A percentile compares a stretch with the other conserved stretches of the same genome.
These are phyloP conservation scores for Limonius californicus DNA, from an alignment of 1,140 invertebrate genomes.

Conservation along the genomic window DNA sequence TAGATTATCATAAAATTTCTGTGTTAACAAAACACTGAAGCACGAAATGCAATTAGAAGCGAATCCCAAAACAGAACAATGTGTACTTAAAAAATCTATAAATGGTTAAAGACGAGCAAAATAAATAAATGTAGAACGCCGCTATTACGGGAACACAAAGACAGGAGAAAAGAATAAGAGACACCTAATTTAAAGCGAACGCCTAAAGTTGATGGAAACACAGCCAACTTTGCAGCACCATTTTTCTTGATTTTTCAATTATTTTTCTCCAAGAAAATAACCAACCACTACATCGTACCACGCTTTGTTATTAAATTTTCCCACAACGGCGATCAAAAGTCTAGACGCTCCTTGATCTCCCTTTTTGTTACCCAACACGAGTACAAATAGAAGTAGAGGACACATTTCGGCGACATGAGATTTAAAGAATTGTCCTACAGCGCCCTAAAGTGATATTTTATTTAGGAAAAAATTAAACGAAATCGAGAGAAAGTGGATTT, in stretches of 20 bases:
- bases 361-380: too few species aligned
- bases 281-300: background rate
- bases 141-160: background rate
- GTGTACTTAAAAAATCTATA: background rate
- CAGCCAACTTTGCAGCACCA: background rate
- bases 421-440: background rate
- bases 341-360: background rate
- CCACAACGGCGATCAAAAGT: background rate
- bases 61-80: too few species aligned
- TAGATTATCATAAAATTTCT: too few species aligned
- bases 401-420: background rate
- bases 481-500: constrained; percentile 7
- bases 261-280: background rate
- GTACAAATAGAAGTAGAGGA: background rate
- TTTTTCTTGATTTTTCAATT: background rate
- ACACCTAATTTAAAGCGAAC: background rate
- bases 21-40: too few species aligned
- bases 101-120: background rate
- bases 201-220: background rate
- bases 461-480: constrained; percentile 3
- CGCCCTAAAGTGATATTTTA: background rate
- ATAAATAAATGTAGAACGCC: background rate
- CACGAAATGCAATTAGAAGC: too few species aligned
- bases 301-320: background rate
- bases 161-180: background rate